Base-by-base conservation (phyloP, 2,113 vertebrate species). In the Pan paniscus region DNA sequence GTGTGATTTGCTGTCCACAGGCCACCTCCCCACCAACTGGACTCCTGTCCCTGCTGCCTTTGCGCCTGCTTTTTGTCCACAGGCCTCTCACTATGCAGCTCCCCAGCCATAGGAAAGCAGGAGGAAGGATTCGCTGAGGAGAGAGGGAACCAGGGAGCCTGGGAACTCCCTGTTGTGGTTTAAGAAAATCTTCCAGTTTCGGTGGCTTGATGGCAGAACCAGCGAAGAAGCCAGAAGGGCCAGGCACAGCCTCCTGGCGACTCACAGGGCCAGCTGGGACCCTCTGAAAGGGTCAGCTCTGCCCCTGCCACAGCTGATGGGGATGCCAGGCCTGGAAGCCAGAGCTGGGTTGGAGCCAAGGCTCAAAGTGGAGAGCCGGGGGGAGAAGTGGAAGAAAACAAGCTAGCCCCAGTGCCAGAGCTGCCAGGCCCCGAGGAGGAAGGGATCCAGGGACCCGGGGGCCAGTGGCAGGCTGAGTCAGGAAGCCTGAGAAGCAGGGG, bases 211-310 rank as follows among this genome's bases (percentile, higher is more conserved):
- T 8, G 38, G 38, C 30, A 95, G 52, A 82, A 75, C 52, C 48
- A 87, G 14, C 14, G 64, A 89, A 61, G 89, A 87, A 55, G 82
- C 46, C 4, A 0, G 5, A 32, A 30, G 57, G 87, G 75, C 93
- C 59, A 46, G 70, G 89, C 61, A 80, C 61, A 64, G 79, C 79
- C 68, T 81, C 87, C 14, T 30, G 22, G 59, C 95, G 96, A 97
- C 76, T 97, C 91, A 85, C 94, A 78, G 20, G n/a, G 91, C 84
- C 94, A 90, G 92, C 97, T 88, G 84, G 57, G 96, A 95, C 90
- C 95, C 92, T 96, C 7, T 50, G 46, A 95, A 95, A 73, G 86
- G 78, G 48, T 64, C 85, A 90, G 86, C 95, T 95, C 95, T 90
- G 90, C 86, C 87, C 94, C 95, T 84, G 85, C 0, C 16, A 80